Percentiles rank a stretch among this genome's conserved stretches.
These are phyloP conservation scores for Hetaerina titia DNA, from an alignment of 2,888 invertebrate species.

Conservation along the genomic window DNA sequence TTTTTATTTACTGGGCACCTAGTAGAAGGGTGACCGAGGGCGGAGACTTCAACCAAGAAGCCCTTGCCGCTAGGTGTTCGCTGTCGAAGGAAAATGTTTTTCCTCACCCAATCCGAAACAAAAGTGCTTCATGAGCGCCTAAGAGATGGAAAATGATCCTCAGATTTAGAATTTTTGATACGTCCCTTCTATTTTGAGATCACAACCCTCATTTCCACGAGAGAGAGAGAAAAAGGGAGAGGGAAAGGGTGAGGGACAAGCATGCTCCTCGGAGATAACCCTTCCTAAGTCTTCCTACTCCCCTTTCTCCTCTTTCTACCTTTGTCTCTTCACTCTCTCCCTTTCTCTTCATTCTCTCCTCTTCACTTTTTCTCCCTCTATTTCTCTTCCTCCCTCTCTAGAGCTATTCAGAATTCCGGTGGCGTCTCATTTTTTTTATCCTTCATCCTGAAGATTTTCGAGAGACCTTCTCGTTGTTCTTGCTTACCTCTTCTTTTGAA, in stretches of 20 bases:
- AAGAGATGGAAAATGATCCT: neutral
- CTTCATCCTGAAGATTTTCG: conserved; percentile 30
- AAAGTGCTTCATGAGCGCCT: neutral
- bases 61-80: too few species aligned
- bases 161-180: neutral
- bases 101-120: too few species aligned
- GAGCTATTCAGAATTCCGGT: neutral
- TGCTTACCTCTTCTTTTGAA: conserved; percentile 3
- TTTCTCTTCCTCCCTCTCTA: neutral
- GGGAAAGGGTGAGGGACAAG: neutral
- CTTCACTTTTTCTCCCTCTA: neutral
- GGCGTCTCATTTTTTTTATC: conserved; percentile 18
- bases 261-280: neutral
- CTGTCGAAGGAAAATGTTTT: too few species aligned
- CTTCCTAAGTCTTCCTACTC: neutral
- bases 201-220: too few species aligned
- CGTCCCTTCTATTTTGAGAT: neutral
- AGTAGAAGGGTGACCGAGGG: too few species aligned
- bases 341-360: neutral
- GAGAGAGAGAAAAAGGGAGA: neutral
- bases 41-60: too few species aligned
- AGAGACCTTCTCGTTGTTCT: neutral
- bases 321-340: neutral
- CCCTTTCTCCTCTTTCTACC: neutral
- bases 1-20: too few species aligned